Evolutionary conservation across 2,888 invertebrate genomes (phyloP).

Genomic region (Drosophila basisetae): DNA sequence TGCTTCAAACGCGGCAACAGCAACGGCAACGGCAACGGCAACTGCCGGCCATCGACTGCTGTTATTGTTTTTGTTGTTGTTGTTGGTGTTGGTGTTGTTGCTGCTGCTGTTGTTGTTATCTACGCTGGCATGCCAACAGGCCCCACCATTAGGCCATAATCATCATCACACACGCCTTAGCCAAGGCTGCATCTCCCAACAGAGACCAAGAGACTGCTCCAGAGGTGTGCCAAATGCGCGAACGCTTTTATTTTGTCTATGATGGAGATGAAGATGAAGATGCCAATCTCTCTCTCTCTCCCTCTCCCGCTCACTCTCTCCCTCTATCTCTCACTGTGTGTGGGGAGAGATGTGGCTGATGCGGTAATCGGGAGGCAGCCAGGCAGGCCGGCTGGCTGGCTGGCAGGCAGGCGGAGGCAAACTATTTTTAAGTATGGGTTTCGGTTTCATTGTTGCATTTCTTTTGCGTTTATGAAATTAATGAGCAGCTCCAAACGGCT

Average conservation of each 20-base stretch:
- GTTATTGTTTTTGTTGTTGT: slow-evolving; percentile 36
- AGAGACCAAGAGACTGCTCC: slow-evolving; percentile 20
- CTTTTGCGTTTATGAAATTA: slow-evolving; percentile 80
- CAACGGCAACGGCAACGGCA: slow-evolving; percentile 37
- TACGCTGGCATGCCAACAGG: slow-evolving; percentile 75
- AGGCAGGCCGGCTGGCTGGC: slow-evolving; percentile 17
- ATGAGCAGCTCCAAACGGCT: slow-evolving; percentile 66
- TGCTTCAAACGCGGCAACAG: slow-evolving; percentile 75
- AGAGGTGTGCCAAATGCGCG: slow-evolving; percentile 66
- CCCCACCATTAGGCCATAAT: slow-evolving; percentile 79
- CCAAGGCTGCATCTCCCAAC: slow-evolving; percentile 58
- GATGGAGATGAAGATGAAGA: slow-evolving; percentile 29
- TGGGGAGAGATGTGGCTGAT: slow-evolving; percentile 12
- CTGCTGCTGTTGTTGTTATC: slow-evolving; percentile 48
- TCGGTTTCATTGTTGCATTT: slow-evolving; percentile 82
- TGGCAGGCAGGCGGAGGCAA: slow-evolving; percentile 32
- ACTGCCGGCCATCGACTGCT: slow-evolving; percentile 40
- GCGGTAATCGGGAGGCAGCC: slow-evolving; percentile 20
- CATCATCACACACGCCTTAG: slow-evolving; percentile 78
- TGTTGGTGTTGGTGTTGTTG: not conserved
- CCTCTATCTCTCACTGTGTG: slow-evolving; percentile 1
- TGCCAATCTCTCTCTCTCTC: slow-evolving; percentile 10
- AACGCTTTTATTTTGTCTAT: slow-evolving; percentile 59
- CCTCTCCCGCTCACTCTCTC: not conserved
- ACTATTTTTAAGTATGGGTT: slow-evolving; percentile 81